Conservation (phyloP, 2,888 invertebrate genomes). For the Polymixis lichenea region DNA sequence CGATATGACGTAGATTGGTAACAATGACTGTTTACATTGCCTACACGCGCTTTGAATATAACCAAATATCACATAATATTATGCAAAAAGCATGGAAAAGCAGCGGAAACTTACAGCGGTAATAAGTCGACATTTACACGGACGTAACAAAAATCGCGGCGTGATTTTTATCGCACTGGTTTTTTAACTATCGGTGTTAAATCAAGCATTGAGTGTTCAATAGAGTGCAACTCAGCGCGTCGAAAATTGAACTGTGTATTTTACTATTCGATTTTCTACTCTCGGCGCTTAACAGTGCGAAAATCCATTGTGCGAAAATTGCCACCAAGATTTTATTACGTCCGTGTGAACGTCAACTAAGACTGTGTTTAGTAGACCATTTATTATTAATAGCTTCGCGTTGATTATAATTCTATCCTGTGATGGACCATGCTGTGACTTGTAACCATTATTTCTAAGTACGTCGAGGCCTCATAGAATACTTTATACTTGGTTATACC, state of each 20-base stretch:
- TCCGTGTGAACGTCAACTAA: no score
- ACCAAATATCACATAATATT: constrained; percentile 9
- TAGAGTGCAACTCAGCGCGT: no score
- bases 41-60: constrained; percentile 4
- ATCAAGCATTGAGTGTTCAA: no score
- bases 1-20: constrained; percentile 38
- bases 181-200: no score
- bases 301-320: no score
- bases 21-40: constrained; percentile 23
- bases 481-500: background rate
- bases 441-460: background rate
- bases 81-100: constrained; percentile 10
- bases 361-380: background rate
- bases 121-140: no score
- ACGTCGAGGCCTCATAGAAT: background rate
- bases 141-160: no score
- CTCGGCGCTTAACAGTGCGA: no score
- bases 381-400: background rate
- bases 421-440: background rate
- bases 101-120: background rate
- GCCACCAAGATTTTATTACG: no score
- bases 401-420: background rate
- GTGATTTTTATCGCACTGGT: no score
- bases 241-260: no score
- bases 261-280: no score